phyloP scores from a whole-genome alignment of 2,888 invertebrate genomes.

The Shargacucullia verbasci region DNA sequence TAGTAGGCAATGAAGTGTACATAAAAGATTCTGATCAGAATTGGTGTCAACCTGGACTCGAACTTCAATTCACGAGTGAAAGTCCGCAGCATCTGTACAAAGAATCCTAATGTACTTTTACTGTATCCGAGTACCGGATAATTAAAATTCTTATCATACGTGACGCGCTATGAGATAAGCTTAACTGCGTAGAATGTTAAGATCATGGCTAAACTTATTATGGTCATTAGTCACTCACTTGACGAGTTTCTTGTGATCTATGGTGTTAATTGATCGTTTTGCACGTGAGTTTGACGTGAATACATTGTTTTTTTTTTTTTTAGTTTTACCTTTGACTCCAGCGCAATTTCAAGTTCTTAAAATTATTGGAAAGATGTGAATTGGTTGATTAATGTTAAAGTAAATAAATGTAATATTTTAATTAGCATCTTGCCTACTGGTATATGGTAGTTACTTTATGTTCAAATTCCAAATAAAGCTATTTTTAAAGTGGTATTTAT shows the following conservation, averaged over 20 bases:
- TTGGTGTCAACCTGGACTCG: conserved; percentile 62
- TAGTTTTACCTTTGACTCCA: conserved; percentile 33
- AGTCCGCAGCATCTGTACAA: conserved; percentile 63
- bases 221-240: conserved; percentile 37
- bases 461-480: too few relatives aligned
- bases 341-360: conserved; percentile 5
- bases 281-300: conserved; percentile 7
- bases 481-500: too few relatives aligned
- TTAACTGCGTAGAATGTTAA: conserved; percentile 62
- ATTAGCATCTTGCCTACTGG: neutral
- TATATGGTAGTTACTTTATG: too few relatives aligned
- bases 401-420: conserved; percentile 19
- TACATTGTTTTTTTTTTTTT: conserved; percentile 16
- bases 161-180: conserved; percentile 56
- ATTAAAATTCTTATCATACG: conserved; percentile 43
- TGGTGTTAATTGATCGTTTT: conserved; percentile 36
- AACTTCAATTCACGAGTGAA: conserved; percentile 57
- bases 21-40: conserved; percentile 55
- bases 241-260: conserved; percentile 28
- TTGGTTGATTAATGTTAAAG: conserved; percentile 13
- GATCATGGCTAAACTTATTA: conserved; percentile 66
- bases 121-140: conserved; percentile 40
- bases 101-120: conserved; percentile 63
- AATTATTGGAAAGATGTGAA: conserved; percentile 21
- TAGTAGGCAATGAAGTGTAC: conserved; percentile 33